These are phyloP conservation scores for Garra rufa DNA, from an alignment of 2,113 vertebrate species.

Conservation along the genomic window DNA sequence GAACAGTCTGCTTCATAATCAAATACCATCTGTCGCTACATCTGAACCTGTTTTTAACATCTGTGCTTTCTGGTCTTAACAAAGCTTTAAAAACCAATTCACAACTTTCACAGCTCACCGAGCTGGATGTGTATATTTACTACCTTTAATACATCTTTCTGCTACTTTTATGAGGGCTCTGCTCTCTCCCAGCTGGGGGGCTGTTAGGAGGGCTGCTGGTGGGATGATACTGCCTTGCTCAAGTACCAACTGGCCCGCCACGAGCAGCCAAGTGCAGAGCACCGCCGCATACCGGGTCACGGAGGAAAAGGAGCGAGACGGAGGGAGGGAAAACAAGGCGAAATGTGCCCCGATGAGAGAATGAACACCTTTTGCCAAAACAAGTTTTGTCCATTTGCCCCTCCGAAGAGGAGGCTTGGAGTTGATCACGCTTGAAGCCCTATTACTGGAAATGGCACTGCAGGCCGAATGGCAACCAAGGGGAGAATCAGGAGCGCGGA, in stretches of 20 bases:
- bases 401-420: slow-evolving; percentile 89
- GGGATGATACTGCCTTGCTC: slow-evolving; percentile 79
- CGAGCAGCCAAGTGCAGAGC: slow-evolving; percentile 86
- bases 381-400: slow-evolving; percentile 79
- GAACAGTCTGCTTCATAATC: slow-evolving; percentile 99
- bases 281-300: slow-evolving; percentile 81
- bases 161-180: slow-evolving; percentile 73
- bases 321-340: slow-evolving; percentile 40
- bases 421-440: slow-evolving; percentile 89
- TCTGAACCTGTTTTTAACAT: slow-evolving; percentile 99
- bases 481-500: slow-evolving; percentile 92
- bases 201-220: slow-evolving; percentile 64
- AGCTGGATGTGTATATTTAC: slow-evolving; percentile 85
- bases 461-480: slow-evolving; percentile 92
- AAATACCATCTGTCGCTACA: slow-evolving; percentile 99
- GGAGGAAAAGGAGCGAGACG: slow-evolving; percentile 31
- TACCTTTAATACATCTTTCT: slow-evolving; percentile 81
- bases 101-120: slow-evolving; percentile 95
- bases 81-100: slow-evolving; percentile 99
- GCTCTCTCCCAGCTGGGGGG: slow-evolving; percentile 72
- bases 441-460: slow-evolving; percentile 92
- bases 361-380: slow-evolving; percentile 64
- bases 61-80: slow-evolving; percentile 99
- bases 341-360: slow-evolving; percentile 64
- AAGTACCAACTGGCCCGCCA: slow-evolving; percentile 81